Base-by-base conservation (phyloP, 2,797 vertebrate genomes). In the Clarias platycephalus region DNA sequence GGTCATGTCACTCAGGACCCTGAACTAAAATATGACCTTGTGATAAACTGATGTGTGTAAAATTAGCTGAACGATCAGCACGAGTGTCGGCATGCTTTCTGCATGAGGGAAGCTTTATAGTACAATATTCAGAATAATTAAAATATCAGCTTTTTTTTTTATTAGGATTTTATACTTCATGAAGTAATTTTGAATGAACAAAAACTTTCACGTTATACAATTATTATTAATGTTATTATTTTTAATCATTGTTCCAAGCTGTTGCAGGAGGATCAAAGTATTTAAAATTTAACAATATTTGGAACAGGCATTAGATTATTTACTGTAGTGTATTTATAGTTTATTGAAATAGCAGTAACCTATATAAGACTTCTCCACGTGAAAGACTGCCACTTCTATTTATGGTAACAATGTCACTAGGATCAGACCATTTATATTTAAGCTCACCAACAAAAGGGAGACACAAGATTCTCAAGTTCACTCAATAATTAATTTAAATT, bases 41-140 rank as follows among this genome's bases (percentile, higher is more conserved):
- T 83, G 77, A 55, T 37, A 28, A 22, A 74, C 18, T 78, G 81
- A 72, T 72, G 6, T 28, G 24, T 85, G 76, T 86, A 88, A 86
- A 84, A 82, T 83, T 74, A 84, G 84, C 72, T 31, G 60, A 62
- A 31, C 16, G 81, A 55, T 40, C 80, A 57, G 83, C 68, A 57
- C 64, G 24, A 55, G 66, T 87, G 75, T 85, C 68, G 34, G 76
- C 78, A 15, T 63, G 60, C 79, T 34, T 63, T 66, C 75, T 63
- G 37, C 68, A 40, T 55, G 49, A 57, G 8, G 49, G 16, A 34
- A 22, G 49, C 20, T 84, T 44, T 58, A 64, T 53, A 16, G 5
- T 44, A 28, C 64, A 63, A 71, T 9, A 24, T 57, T 77, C 62
- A 37, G 31, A 37, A 28, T 57, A 22, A 6, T 55, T 26, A 16